These are phyloP conservation scores for Nipponacmea schrenckii DNA, from an alignment of 2,888 invertebrate genomes.

Conservation along the genomic window DNA sequence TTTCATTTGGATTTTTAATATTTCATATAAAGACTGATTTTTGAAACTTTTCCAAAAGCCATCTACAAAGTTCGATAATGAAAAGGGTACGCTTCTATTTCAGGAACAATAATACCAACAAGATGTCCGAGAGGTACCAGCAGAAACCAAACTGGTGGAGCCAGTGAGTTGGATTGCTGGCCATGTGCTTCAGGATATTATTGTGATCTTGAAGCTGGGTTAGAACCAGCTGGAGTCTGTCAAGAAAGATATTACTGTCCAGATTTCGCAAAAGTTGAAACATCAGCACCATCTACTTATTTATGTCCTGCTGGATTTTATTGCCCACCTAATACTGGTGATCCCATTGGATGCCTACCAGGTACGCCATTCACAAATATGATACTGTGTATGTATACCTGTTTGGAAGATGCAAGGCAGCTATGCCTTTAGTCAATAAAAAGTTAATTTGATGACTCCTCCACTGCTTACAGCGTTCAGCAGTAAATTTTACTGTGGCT, in stretches of 20 bases:
- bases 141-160: slow-evolving; percentile 50
- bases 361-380: slow-evolving; percentile 30
- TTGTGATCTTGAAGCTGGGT: slow-evolving; percentile 42
- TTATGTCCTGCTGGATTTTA: slow-evolving; percentile 54
- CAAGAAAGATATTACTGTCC: slow-evolving; percentile 56
- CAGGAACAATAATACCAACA: slow-evolving; percentile 48
- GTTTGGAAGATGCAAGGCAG: no score
- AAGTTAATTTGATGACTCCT: no score
- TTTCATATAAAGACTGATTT: no score
- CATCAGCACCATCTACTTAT: slow-evolving; percentile 40
- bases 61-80: neutral
- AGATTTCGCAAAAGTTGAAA: slow-evolving; percentile 41
- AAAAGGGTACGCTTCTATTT: no score
- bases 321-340: slow-evolving; percentile 46
- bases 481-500: no score
- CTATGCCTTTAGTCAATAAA: no score
- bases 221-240: slow-evolving; percentile 48
- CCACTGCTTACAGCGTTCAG: no score
- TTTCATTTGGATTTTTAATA: neutral
- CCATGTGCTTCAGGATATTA: slow-evolving; percentile 53
- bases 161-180: slow-evolving; percentile 46
- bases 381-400: no score
- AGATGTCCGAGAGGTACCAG: slow-evolving; percentile 53
- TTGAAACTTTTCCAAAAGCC: neutral
- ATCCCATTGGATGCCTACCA: slow-evolving; percentile 49